Conservation (phyloP, 35 echinoderm and acorn worm genomes). For the Stichopus chloronotus region DNA sequence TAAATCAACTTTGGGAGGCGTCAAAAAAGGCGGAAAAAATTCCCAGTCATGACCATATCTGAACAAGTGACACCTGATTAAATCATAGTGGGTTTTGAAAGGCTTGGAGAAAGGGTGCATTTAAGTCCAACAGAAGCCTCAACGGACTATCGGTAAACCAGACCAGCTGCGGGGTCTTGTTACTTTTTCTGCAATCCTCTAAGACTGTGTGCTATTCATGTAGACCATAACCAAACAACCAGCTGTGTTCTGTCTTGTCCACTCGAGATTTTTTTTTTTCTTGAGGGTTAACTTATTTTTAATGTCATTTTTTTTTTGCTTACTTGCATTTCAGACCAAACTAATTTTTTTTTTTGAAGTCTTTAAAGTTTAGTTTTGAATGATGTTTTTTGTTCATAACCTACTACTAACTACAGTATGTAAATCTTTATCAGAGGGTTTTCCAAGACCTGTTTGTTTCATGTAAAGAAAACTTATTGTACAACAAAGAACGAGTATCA, state of each 20-base stretch:
- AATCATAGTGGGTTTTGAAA: too few species aligned
- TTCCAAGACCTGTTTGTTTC: constrained; percentile 45
- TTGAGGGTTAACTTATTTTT: not conserved
- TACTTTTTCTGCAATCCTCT: not conserved
- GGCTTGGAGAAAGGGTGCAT: too few species aligned
- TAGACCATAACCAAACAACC: not conserved
- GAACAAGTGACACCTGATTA: too few species aligned
- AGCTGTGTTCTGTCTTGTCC: not conserved
- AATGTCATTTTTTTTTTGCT: not conserved
- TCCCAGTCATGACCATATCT: too few species aligned
- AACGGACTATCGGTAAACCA: too few species aligned
- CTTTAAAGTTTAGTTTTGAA: constrained; percentile 1
- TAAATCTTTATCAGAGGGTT: constrained; percentile 36
- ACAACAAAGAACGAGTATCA: constrained; percentile 48
- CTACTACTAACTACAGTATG: constrained; percentile 50
- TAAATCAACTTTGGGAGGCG: too few species aligned
- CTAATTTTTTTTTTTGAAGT: not conserved
- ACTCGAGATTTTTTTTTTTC: too few species aligned
- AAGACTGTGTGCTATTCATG: not conserved
- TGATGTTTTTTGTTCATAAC: constrained; percentile 43
- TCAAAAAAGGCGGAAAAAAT: too few species aligned
- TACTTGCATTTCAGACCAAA: constrained; percentile 17
- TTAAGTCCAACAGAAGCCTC: too few species aligned
- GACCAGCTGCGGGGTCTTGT: too few species aligned
- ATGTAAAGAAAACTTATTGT: constrained; percentile 48